Evolutionary conservation across 2,113 vertebrate species (phyloP).

Genomic region (Menura novaehollandiae): DNA sequence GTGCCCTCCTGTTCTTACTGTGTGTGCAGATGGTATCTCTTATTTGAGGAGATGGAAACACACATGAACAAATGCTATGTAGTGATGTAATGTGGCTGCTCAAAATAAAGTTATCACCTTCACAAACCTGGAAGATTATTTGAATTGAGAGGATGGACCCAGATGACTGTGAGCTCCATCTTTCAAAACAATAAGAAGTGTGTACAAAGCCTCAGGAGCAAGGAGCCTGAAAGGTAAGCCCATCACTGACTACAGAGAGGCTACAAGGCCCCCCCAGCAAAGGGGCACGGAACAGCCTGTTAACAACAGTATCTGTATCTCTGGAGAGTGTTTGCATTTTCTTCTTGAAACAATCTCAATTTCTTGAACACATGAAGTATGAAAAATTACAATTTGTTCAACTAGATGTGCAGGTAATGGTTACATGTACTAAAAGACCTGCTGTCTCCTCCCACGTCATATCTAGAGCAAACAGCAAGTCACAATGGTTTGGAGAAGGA

Average conservation of each 20-base stretch:
- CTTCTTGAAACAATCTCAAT: background rate
- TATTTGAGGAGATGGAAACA: background rate
- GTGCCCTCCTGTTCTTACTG: background rate
- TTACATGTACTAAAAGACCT: background rate
- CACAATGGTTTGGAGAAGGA: background rate
- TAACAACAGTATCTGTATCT: background rate
- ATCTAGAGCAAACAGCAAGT: background rate
- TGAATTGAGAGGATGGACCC: background rate
- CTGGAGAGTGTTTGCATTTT: background rate
- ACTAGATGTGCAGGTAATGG: accelerated
- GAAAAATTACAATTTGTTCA: background rate
- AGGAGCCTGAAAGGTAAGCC: background rate
- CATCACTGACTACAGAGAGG: background rate
- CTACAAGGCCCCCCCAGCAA: background rate
- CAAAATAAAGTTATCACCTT: background rate
- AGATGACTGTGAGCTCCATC: background rate
- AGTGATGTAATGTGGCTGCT: background rate
- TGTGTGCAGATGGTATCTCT: background rate
- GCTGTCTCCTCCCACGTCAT: background rate
- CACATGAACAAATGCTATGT: accelerated
- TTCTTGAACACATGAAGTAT: background rate
- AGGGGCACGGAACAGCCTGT: background rate
- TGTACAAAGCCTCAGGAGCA: background rate
- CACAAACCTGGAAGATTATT: background rate
- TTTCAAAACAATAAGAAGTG: background rate